A percentile compares a stretch with the other conserved stretches of the same genome.
Evolutionary conservation across 1,140 invertebrate species (phyloP).

Genomic region (Phymorhynchus buccinoides): DNA sequence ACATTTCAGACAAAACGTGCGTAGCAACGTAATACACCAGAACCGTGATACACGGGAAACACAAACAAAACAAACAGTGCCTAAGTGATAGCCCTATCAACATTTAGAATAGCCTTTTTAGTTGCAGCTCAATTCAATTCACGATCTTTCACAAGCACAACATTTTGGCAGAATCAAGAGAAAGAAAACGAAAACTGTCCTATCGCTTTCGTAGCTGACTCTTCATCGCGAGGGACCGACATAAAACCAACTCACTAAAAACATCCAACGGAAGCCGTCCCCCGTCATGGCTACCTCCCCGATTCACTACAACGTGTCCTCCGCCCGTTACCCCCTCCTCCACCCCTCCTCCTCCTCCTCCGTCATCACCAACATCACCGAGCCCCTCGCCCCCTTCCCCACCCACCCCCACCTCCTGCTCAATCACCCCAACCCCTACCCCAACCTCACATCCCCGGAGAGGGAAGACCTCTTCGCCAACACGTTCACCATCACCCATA

Average conservation of each 20-base stretch:
- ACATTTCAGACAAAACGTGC: too few relatives aligned
- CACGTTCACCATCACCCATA: conserved; percentile 11
- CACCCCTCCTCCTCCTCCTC: conserved; percentile 20
- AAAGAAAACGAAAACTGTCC: not conserved
- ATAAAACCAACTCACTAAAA: not conserved
- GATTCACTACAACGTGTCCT: conserved; percentile 25
- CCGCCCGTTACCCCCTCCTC: conserved; percentile 34
- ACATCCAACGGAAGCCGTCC: not conserved
- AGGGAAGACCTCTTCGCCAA: not conserved
- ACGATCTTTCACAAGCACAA: too few relatives aligned
- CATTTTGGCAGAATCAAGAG: too few relatives aligned
- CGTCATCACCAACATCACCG: not conserved
- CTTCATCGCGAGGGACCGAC: not conserved
- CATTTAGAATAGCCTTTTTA: too few relatives aligned
- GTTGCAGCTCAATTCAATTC: too few relatives aligned
- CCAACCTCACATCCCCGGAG: not conserved
- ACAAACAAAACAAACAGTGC: too few relatives aligned
- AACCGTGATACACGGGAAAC: too few relatives aligned
- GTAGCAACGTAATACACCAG: too few relatives aligned
- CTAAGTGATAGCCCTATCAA: too few relatives aligned
- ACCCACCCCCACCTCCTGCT: not conserved
- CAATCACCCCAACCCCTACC: not conserved
- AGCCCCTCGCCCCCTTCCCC: not conserved
- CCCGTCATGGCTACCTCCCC: not conserved
- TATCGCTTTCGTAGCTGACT: not conserved